These are phyloP conservation scores for Reticulitermes lucifugus DNA, from an alignment of 2,888 invertebrate genomes.

Conservation along the genomic window DNA sequence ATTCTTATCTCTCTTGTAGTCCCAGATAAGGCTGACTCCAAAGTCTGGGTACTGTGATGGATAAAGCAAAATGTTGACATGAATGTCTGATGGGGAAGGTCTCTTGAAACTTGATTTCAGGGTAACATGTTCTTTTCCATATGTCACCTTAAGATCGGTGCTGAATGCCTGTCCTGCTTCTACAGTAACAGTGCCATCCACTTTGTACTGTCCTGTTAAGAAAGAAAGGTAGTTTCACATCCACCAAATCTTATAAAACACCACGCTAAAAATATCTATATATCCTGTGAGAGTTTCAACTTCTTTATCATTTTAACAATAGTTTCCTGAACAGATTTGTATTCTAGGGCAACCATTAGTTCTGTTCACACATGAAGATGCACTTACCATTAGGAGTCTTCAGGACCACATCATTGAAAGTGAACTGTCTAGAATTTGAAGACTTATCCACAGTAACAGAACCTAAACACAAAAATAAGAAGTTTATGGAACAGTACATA, in stretches of 20 bases:
- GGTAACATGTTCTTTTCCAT: constrained; percentile 64
- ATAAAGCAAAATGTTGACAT: constrained; percentile 66
- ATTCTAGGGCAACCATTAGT: too few species aligned
- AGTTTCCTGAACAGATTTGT: too few species aligned
- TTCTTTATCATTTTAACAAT: too few species aligned
- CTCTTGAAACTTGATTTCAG: constrained; percentile 65
- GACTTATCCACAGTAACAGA: constrained; percentile 62
- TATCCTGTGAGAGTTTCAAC: too few species aligned
- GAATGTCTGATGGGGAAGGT: constrained; percentile 63
- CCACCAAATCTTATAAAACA: not conserved
- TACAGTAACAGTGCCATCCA: constrained; percentile 69
- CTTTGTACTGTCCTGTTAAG: constrained; percentile 56
- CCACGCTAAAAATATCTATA: too few species aligned
- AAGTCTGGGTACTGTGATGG: constrained; percentile 71
- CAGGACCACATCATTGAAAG: constrained; percentile 70
- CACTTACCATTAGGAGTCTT: constrained; percentile 58
- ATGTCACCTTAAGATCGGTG: constrained; percentile 63
- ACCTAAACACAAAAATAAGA: constrained; percentile 50
- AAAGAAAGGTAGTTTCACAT: not conserved
- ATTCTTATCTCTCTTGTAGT: constrained; percentile 63
- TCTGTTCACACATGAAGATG: not conserved
- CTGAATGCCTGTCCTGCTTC: constrained; percentile 59
- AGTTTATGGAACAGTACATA: not conserved
- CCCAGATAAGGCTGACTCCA: constrained; percentile 72
- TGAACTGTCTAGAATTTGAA: constrained; percentile 66